Evolutionary conservation across 1,140 invertebrate genomes (phyloP).

Genomic region (Dreissena polymorpha): DNA sequence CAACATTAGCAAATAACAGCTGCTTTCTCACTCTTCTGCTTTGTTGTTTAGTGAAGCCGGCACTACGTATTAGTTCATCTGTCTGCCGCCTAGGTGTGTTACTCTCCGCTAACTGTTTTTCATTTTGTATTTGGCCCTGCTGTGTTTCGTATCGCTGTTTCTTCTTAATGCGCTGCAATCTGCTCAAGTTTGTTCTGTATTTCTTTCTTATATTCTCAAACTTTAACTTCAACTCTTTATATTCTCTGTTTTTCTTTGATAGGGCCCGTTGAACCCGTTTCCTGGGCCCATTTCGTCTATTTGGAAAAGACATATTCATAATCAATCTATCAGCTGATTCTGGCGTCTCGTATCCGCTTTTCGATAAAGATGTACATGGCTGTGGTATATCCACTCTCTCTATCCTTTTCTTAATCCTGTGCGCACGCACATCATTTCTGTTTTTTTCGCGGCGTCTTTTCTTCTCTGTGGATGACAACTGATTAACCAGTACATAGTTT

Average conservation of each 20-base stretch:
- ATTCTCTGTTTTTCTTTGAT: constrained; percentile 17
- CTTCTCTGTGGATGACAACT: constrained; percentile 1
- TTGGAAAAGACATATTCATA: constrained; percentile 39
- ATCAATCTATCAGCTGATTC: background rate
- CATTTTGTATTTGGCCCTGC: background rate
- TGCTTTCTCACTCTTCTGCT: constrained; percentile 34
- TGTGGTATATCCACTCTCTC: background rate
- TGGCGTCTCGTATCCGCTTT: constrained; percentile 31
- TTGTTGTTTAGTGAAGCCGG: background rate
- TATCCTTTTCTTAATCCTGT: constrained; percentile 13
- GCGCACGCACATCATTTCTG: background rate
- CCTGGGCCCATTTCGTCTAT: constrained; percentile 35
- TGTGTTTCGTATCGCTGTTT: background rate
- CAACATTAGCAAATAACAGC: constrained; percentile 41
- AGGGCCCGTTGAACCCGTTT: constrained; percentile 9
- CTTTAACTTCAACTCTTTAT: constrained; percentile 18
- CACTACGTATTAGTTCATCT: background rate
- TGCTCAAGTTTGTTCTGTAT: constrained; percentile 1
- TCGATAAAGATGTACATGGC: background rate
- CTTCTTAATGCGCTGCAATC: background rate
- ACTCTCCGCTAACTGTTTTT: background rate
- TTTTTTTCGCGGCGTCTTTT: background rate
- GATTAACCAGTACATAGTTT: constrained; percentile 16
- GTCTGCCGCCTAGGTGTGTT: constrained; percentile 4
- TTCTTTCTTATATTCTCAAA: constrained; percentile 11